Percentiles rank a stretch among this genome's conserved stretches.
phyloP scores from a whole-genome alignment of 2,113 vertebrate genomes.

The Rhinichthys klamathensis region DNA sequence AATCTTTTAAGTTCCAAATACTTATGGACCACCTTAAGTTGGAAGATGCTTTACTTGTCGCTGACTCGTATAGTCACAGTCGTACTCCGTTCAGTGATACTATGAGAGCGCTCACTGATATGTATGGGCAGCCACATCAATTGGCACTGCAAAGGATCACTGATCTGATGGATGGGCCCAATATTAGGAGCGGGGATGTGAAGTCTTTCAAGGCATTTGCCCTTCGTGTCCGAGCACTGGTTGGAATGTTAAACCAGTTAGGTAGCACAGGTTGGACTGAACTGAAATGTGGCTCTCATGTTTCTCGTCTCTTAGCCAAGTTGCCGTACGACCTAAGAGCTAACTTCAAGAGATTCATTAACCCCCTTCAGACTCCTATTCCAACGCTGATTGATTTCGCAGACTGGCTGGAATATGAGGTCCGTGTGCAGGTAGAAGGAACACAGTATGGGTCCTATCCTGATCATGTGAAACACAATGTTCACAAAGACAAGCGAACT shows the following conservation, averaged over 20 bases:
- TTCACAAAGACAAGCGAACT: neutral
- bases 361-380: neutral
- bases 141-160: neutral
- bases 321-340: neutral
- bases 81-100: too few species aligned
- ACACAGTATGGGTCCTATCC: neutral
- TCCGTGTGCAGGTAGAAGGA: neutral
- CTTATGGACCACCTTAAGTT: too few species aligned
- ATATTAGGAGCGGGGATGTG: neutral
- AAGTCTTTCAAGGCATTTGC: too few species aligned
- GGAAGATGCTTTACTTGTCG: too few species aligned
- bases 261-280: too few species aligned
- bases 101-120: neutral
- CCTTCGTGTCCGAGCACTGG: too few species aligned
- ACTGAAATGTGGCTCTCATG: too few species aligned
- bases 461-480: neutral
- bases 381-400: neutral
- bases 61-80: too few species aligned
- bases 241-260: too few species aligned
- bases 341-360: neutral
- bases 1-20: too few species aligned
- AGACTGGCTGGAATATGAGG: neutral
- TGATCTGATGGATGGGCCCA: neutral
- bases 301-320: neutral
- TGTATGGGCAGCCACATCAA: neutral